Base-by-base conservation (phyloP, 1,140 invertebrate species). In the Trichoplusia ni region DNA sequence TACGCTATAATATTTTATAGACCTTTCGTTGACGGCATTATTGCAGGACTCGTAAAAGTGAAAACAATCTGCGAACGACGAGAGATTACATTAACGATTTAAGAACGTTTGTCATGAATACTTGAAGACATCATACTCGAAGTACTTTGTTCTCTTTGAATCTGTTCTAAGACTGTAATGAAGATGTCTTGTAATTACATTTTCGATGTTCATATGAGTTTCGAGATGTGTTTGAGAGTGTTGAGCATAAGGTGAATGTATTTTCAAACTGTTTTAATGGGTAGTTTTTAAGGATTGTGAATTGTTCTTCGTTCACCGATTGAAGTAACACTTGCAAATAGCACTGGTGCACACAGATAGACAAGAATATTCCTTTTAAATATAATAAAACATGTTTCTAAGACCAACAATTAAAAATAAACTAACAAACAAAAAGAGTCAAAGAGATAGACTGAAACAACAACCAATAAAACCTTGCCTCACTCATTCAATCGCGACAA, bases 21-120 rank as follows among this genome's bases (percentile, higher is more conserved):
- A 14, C 46, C 8, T 18, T 8, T 49, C 25, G 46, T 49, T 29
- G 46, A 49, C 46, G 13, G 46, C 27, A 49, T 49, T 31, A 49
- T 49, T 7, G 46, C 46, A 8, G 25, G 5, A 16, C 7, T 29
- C 46, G 46, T 49, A 49, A 49, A 49, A 49, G 25, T 1, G 11
- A 18, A 31, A 49, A 49, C 46, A 49, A 49, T 49, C 46, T 31
- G 46, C 25, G 46, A 49, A 49, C 46, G 46, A 49, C 46, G 25
- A 29, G n/a, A 49, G 46, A 49, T 49, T 31, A 49, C 46, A 49
- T 49, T 49, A 49, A 29, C 46, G 46, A 49, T 49, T 49, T 49
- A 49, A 21, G 23, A 23, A 44, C 40, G 40, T 44, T 44, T 18
- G 25, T 29, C 7, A 49, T 49, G 46, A 49, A 49, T 49, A 49